These are phyloP conservation scores for Hippopotamyrus pictus DNA, from an alignment of 2,797 vertebrate species.

Conservation along the genomic window DNA sequence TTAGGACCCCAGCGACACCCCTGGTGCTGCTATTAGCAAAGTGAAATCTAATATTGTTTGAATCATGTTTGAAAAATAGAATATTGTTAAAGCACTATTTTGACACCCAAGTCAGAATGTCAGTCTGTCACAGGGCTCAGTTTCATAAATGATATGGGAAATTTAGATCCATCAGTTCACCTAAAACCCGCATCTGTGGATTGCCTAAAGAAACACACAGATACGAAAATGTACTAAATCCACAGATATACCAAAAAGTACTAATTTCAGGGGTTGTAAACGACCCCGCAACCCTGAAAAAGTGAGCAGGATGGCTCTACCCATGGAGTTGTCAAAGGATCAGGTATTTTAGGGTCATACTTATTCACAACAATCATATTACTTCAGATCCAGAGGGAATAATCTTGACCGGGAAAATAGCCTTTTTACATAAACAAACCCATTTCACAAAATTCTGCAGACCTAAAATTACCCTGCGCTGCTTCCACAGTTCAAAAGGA, in stretches of 20 bases:
- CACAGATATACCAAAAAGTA: neutral
- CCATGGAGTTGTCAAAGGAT: neutral
- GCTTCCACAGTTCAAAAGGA: neutral
- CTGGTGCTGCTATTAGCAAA: neutral
- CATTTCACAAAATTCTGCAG: neutral
- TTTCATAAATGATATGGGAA: neutral
- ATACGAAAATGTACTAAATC: neutral
- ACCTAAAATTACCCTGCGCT: neutral
- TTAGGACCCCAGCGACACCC: neutral
- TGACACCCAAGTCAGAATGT: neutral
- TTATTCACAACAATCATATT: neutral
- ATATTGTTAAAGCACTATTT: neutral
- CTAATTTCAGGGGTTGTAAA: neutral
- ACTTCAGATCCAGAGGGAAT: neutral
- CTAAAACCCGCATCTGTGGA: neutral
- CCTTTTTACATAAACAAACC: neutral
- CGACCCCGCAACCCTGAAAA: neutral
- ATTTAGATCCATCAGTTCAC: neutral
- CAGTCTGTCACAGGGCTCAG: neutral
- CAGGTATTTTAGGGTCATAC: neutral
- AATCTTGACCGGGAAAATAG: neutral
- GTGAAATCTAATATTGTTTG: neutral
- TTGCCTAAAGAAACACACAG: neutral
- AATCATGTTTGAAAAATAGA: neutral
- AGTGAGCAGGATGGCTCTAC: neutral